Percentiles rank a stretch among this genome's conserved stretches.
Evolutionary conservation across 1,140 invertebrate genomes (phyloP).

Genomic region (Sycobia sp.): DNA sequence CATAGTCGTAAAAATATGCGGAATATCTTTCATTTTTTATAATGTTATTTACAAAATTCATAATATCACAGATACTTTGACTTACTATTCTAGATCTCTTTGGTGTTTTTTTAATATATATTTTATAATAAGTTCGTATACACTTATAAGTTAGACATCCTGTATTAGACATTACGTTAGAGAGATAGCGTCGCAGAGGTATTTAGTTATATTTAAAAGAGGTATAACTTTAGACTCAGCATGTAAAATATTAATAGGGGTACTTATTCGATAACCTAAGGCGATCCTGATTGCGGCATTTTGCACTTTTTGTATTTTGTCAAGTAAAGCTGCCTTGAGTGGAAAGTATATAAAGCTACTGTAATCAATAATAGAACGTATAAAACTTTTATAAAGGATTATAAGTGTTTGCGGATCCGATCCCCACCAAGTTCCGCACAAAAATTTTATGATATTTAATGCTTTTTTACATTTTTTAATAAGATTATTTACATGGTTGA

Average conservation of each 20-base stretch:
- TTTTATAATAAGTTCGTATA: neutral
- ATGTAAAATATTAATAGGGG: neutral
- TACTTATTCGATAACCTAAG: slow-evolving; percentile 3
- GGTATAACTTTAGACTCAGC: neutral
- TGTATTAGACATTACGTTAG: neutral
- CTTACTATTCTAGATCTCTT: neutral
- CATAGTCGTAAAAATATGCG: neutral
- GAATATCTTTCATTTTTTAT: neutral
- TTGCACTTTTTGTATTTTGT: neutral
- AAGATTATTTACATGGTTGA: neutral
- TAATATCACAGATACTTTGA: no score
- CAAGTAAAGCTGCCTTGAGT: neutral
- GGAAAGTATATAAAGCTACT: neutral
- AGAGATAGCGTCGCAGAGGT: neutral
- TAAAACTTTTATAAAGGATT: neutral
- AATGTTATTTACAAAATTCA: neutral
- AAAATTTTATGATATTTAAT: slow-evolving; percentile 4
- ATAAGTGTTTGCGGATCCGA: neutral
- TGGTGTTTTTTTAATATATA: neutral
- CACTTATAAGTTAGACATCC: neutral
- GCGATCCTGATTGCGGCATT: neutral
- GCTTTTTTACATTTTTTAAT: neutral
- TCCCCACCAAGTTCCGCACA: slow-evolving; percentile 6
- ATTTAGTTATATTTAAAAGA: neutral
- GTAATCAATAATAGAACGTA: neutral